A percentile compares a stretch with the other conserved stretches of the same genome.
phyloP scores from a whole-genome alignment of 2,888 invertebrate species.

The Hipparchia semele region DNA sequence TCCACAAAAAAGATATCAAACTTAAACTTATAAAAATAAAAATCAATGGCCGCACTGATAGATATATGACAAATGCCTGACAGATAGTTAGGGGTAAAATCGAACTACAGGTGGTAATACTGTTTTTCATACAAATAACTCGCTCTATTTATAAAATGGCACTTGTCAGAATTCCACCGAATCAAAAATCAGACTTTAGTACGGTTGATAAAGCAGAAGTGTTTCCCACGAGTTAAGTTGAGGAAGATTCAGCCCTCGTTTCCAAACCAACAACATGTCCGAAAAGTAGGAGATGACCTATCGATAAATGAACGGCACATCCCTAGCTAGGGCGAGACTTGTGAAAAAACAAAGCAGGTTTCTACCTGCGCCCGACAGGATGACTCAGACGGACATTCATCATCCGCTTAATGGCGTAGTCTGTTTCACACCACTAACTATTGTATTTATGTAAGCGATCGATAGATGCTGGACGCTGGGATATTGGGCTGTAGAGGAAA shows the following conservation, averaged over 20 bases:
- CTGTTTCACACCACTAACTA: constrained; percentile 25
- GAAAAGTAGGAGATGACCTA: not conserved
- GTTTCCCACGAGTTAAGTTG: not conserved
- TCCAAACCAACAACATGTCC: no score
- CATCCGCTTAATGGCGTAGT: constrained; percentile 37
- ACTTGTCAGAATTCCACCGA: no score
- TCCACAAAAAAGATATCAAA: no score
- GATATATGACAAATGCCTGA: no score
- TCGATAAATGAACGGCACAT: constrained; percentile 6
- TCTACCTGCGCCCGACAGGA: constrained; percentile 47
- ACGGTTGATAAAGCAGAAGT: not conserved
- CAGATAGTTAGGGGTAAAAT: no score
- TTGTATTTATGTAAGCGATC: constrained; percentile 25
- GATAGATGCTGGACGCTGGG: not conserved
- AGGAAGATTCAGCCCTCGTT: not conserved
- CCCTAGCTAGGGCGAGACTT: constrained; percentile 24
- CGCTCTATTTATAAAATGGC: no score
- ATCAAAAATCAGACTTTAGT: no score
- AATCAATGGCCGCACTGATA: no score
- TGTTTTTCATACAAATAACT: no score
- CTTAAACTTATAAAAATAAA: no score
- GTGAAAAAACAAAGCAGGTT: constrained; percentile 43
- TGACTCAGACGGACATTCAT: constrained; percentile 51
- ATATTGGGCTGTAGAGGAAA: constrained; percentile 5
- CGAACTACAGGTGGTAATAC: no score